These are phyloP conservation scores for Leucoma salicis DNA, from an alignment of 2,888 invertebrate genomes.

Conservation along the genomic window DNA sequence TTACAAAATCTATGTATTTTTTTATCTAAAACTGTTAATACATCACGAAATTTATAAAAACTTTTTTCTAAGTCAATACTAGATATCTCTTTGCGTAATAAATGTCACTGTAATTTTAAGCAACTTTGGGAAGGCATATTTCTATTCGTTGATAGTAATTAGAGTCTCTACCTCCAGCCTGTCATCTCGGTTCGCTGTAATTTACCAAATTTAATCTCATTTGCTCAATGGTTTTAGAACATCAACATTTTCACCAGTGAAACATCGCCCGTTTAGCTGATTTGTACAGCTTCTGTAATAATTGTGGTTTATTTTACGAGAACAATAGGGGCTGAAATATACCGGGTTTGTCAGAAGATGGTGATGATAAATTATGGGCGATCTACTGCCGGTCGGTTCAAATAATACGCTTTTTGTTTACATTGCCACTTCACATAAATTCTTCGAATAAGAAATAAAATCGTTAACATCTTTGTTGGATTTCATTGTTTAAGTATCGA, in stretches of 20 bases:
- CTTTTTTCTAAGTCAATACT: too few relatives aligned
- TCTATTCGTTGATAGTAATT: too few relatives aligned
- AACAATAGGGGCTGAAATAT: conserved; percentile 61
- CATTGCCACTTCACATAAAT: conserved; percentile 9
- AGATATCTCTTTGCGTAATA: too few relatives aligned
- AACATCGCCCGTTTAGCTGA: neutral
- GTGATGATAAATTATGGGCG: conserved; percentile 49
- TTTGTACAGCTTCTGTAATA: neutral
- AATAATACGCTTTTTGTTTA: conserved; percentile 37
- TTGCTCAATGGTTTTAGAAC: neutral
- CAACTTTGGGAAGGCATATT: too few relatives aligned
- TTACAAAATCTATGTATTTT: too few relatives aligned
- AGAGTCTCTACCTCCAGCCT: too few relatives aligned
- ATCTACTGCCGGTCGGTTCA: conserved; percentile 35
- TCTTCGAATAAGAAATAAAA: conserved; percentile 1
- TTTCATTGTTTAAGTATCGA: too few relatives aligned
- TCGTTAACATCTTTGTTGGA: neutral
- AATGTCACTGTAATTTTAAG: too few relatives aligned
- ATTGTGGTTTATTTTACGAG: conserved; percentile 37
- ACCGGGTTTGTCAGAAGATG: conserved; percentile 56
- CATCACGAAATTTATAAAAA: too few relatives aligned
- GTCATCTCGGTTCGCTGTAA: neutral
- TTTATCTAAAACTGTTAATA: too few relatives aligned
- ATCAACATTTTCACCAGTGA: neutral
- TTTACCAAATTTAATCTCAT: neutral